These are phyloP conservation scores for Vollenhovia emeryi DNA, from an alignment of 1,140 invertebrate genomes.

Conservation along the genomic window DNA sequence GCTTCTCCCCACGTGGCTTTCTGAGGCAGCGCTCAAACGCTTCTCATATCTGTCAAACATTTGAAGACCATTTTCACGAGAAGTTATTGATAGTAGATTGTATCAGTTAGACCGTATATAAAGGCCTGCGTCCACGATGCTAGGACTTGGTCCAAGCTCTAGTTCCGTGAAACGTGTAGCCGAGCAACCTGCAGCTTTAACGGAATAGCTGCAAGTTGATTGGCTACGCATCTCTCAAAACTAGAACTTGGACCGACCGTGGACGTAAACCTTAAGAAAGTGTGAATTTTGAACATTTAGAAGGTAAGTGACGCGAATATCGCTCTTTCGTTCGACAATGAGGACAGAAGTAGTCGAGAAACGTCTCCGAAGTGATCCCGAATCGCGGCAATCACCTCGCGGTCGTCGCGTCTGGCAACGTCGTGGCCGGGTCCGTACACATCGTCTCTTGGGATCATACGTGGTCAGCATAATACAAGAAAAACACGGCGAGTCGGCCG, in stretches of 20 bases:
- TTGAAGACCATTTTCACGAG: background rate
- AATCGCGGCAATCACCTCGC: background rate
- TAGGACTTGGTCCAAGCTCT: too few relatives aligned
- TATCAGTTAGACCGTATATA: background rate
- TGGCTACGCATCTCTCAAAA: too few relatives aligned
- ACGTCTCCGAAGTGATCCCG: background rate
- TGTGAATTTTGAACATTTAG: background rate
- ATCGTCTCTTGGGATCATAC: slow-evolving; percentile 35
- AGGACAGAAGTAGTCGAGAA: background rate
- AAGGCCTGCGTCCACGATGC: too few relatives aligned
- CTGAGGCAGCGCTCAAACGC: too few relatives aligned
- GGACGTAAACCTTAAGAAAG: too few relatives aligned
- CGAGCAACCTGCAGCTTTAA: too few relatives aligned
- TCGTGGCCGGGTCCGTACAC: background rate
- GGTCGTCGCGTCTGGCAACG: background rate
- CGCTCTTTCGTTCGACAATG: background rate
- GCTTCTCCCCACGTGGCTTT: too few relatives aligned
- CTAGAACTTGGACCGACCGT: too few relatives aligned
- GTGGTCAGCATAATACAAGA: slow-evolving; percentile 67
- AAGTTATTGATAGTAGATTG: background rate
- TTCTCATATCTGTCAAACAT: background rate
- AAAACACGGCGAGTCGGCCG: slow-evolving; percentile 58
- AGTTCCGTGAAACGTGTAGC: too few relatives aligned
- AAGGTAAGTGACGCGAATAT: background rate
- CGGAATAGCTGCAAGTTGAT: too few relatives aligned